Base-by-base conservation (phyloP, 2,888 invertebrate genomes). In the Parnassius apollo region DNA sequence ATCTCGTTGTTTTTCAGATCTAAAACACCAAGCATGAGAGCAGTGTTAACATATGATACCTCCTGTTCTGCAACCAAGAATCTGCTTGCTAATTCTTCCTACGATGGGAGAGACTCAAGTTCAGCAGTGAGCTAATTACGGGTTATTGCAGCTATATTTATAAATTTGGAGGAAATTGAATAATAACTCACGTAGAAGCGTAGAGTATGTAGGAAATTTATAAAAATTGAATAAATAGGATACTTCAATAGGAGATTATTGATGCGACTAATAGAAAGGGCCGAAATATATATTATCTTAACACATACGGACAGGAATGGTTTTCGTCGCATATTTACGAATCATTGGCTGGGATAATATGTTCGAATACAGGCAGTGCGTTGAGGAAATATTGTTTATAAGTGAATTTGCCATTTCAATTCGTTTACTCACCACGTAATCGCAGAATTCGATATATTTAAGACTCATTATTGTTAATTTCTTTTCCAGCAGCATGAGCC, bases 321-420 rank as follows among this genome's bases (percentile, higher is more conserved):
- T 51, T 52, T 44, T 13, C 50, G 46, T 42, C 50, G 42, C 22
- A 44, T 48, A 48, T 61, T 59, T 48, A 42, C 63, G 63, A 51
- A 42, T 56, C 63, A 63, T 63, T 63, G 63, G 63, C 22, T n/a
- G 55, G 48, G 55, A 63, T 63, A 63, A 63, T 63, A 56, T 42
- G 63, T 59, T 59, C 12, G 22, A 63, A 42, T 35, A 51, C 25
- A 8, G 18, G 18, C n/a, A 49, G 13, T 22, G 45, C 11, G 13
- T 10, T 49, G 49, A 44, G 54, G 58, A 12, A 59, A 51, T 35
- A 42, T 62, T 59, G 55, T 59, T 58, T 63, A 59, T 63, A 58
- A 55, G 51, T 25, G 62, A 12, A 54, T 61, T 61, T 57, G 35
- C 48, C 49, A 49, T 48, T 57, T 49, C 48, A 52, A 58, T 62